These are phyloP conservation scores for Otis tarda DNA, from an alignment of 2,113 vertebrate genomes.

Conservation along the genomic window DNA sequence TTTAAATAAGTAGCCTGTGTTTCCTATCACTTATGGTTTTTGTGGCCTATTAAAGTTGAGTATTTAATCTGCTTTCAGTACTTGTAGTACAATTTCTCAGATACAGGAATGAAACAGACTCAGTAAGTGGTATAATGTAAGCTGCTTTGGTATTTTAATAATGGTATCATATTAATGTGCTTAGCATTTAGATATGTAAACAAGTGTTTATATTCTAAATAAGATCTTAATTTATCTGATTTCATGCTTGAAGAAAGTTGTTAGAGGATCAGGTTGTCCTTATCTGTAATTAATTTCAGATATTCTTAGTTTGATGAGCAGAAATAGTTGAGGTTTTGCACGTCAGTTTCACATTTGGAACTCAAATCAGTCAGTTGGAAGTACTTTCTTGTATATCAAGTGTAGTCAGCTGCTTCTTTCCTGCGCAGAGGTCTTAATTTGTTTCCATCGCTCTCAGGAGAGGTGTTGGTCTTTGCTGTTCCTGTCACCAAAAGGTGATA, in stretches of 20 bases:
- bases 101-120: neutral
- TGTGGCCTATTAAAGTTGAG: neutral
- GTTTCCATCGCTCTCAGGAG: neutral
- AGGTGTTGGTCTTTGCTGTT: neutral
- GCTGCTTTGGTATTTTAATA: neutral
- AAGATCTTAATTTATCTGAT: neutral
- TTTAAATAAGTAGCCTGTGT: neutral
- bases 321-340: neutral
- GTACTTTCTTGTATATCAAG: neutral
- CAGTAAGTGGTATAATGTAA: neutral
- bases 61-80: neutral
- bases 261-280: neutral
- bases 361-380: neutral
- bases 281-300: neutral
- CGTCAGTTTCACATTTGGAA: neutral
- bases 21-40: neutral
- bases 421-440: neutral
- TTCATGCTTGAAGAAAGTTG: neutral
- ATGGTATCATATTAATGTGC: neutral
- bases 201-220: neutral
- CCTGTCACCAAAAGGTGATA: neutral
- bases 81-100: neutral
- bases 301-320: neutral
- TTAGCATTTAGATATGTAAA: neutral
- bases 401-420: neutral